These are phyloP conservation scores for Psophia crepitans DNA, from an alignment of 2,113 vertebrate genomes.

Conservation along the genomic window DNA sequence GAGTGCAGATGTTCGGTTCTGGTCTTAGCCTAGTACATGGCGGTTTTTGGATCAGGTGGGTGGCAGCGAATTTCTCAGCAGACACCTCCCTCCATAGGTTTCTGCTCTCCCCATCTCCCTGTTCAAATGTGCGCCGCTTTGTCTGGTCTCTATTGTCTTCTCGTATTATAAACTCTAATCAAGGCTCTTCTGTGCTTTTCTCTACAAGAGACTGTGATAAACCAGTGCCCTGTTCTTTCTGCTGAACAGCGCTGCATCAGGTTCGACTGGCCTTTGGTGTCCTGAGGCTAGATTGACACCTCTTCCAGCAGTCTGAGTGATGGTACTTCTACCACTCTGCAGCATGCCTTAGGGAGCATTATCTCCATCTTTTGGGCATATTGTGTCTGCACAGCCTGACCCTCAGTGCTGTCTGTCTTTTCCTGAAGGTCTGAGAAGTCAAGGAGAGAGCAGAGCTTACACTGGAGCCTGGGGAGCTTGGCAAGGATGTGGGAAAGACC, in stretches of 20 bases:
- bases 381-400: not conserved
- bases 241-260: not conserved
- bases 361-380: not conserved
- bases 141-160: not conserved
- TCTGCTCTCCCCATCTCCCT: not conserved
- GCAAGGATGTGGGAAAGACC: not conserved
- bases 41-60: not conserved
- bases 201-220: not conserved
- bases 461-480: not conserved
- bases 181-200: not conserved
- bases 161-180: not conserved
- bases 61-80: not conserved
- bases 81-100: not conserved
- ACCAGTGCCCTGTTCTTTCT: accelerated
- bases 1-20: not conserved
- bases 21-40: not conserved
- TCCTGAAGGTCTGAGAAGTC: not conserved
- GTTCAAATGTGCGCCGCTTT: not conserved
- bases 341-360: not conserved
- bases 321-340: not conserved
- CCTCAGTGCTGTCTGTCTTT: not conserved
- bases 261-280: not conserved
- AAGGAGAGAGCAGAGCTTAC: not conserved
- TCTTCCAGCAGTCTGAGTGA: not conserved
- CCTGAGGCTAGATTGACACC: too few species aligned